phyloP scores from a whole-genome alignment of 2,797 vertebrate genomes.

The Alcedo quadribrachys region DNA sequence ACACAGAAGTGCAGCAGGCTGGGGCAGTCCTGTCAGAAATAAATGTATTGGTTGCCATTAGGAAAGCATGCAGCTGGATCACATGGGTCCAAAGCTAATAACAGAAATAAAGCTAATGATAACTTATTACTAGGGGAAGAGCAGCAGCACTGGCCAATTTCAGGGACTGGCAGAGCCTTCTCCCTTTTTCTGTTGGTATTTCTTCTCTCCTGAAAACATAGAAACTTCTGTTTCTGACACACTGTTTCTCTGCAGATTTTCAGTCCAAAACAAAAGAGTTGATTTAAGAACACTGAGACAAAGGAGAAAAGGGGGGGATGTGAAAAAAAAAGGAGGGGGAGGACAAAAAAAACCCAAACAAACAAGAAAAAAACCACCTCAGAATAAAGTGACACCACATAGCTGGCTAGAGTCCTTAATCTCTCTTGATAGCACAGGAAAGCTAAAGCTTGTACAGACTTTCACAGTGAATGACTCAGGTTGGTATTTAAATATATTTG shows the following conservation, averaged over 20 bases:
- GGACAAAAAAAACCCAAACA: neutral
- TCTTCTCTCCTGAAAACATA: neutral
- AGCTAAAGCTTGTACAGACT: slow-evolving; percentile 51
- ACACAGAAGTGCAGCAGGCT: neutral
- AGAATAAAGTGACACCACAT: neutral
- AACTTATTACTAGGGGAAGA: neutral
- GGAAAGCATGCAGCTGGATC: neutral
- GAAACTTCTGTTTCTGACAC: neutral
- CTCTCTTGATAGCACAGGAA: slow-evolving; percentile 39
- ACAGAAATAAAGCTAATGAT: neutral
- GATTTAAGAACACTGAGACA: neutral
- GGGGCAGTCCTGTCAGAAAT: neutral
- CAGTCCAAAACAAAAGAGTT: neutral
- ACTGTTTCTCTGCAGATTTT: slow-evolving; percentile 13
- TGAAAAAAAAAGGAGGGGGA: too few relatives aligned
- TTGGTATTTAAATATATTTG: slow-evolving; percentile 76
- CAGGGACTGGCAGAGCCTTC: neutral
- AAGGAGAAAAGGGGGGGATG: too few relatives aligned
- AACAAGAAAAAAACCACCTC: neutral
- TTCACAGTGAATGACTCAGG: slow-evolving; percentile 73
- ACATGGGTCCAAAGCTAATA: neutral
- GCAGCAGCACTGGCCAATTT: neutral
- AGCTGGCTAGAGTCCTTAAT: slow-evolving; percentile 43
- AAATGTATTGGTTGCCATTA: neutral
- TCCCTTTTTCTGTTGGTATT: neutral